Base-by-base conservation (phyloP, 2,113 vertebrate species). In the Lophotis ruficrista region DNA sequence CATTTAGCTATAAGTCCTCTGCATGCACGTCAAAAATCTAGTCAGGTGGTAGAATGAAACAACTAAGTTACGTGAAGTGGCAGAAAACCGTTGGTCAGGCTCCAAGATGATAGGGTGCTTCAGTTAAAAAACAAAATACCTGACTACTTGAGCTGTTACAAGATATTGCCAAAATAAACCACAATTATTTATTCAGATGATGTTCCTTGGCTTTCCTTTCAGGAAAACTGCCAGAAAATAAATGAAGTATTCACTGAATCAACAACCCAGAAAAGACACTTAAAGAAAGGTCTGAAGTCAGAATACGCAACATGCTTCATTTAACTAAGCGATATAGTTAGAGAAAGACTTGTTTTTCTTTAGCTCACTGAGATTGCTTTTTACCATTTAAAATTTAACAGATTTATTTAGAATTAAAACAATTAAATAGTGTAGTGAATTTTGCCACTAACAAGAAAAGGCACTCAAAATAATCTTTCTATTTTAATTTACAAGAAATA, bases 101-200 rank as follows among this genome's bases (percentile, higher is more conserved):
- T 96, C 69, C 83, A 79, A 90, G 73, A 84, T 27, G 31, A 89
- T 15, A 57, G 18, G 18, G 60, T 50, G 31, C 58, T 76, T 84
- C 53, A 85, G 80, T 64, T 69, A 85, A 89, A 95, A 89, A 93
- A 82, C 62, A 89, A 93, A 96, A 96, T 89, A 91, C 89, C 81
- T 94, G 86, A 65, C 45, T 65, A 71, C 83, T 96, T 72, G 57
- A 93, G 80, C 37, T 79, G 61, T 66, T 84, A 79, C 48, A 84
- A 87, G 60, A 96, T 87, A 82, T 45, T 89, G 90, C 80, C 92
- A 96, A 96, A 94, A 68, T 57, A 97, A 96, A 89, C 81, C 71
- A 94, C 81, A 91, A 41, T 94, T 97, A 89, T 95, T 97, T 97
- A 86, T 94, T 96, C 95, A 97, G 87, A 96, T 89, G 50, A 94